Conservation (phyloP, 2,888 invertebrate species). For the Deroplatys truncata region DNA sequence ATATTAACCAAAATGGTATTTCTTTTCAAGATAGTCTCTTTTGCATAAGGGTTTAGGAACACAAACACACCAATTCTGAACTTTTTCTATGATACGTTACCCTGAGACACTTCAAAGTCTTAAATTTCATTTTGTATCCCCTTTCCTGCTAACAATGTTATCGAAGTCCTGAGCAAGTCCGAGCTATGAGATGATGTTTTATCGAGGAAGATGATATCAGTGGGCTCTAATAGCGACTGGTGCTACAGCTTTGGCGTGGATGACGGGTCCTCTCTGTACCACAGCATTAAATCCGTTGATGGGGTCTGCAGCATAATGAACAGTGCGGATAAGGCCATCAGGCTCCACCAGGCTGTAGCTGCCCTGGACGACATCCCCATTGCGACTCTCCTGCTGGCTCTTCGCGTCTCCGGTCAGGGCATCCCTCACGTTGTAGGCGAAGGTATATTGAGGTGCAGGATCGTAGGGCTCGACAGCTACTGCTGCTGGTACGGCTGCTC, state of each 20-base stretch:
- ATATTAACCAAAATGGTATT: too few relatives aligned
- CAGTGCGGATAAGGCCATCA: conserved; percentile 24
- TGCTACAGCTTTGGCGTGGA: conserved; percentile 23
- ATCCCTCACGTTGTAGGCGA: conserved; percentile 26
- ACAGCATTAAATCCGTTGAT: conserved; percentile 39
- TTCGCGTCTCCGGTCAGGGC: conserved; percentile 24
- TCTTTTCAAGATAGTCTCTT: too few relatives aligned
- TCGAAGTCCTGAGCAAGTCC: not conserved
- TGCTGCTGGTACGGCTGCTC: conserved; percentile 1
- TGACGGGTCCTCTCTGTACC: conserved; percentile 35
- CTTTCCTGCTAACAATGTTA: too few relatives aligned
- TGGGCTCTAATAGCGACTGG: not conserved
- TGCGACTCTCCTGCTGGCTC: conserved; percentile 26
- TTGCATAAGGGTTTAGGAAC: too few relatives aligned
- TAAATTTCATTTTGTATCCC: too few relatives aligned
- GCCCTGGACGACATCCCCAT: conserved; percentile 28
- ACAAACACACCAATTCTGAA: too few relatives aligned
- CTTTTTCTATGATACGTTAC: too few relatives aligned
- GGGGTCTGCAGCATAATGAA: conserved; percentile 37
- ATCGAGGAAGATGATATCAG: not conserved
- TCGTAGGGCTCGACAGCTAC: conserved; percentile 16
- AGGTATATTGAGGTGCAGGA: conserved; percentile 25
- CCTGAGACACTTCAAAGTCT: too few relatives aligned
- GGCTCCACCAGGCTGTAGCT: conserved; percentile 28
- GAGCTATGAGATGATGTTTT: not conserved